Conservation (phyloP, 2,113 vertebrate genomes). For the Nyctereutes procyonoides region DNA sequence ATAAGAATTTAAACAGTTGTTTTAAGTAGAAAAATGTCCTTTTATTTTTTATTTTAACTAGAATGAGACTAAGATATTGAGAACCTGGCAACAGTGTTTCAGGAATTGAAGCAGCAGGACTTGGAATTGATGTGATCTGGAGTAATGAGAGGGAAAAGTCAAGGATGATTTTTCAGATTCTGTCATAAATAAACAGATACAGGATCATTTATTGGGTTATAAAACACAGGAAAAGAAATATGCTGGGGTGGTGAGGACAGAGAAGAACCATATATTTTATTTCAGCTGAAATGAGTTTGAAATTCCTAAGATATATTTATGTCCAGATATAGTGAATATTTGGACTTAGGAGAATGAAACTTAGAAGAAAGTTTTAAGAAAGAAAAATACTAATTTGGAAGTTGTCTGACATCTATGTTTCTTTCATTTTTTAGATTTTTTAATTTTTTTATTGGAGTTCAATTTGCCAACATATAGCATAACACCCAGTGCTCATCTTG, state of each 20-base stretch:
- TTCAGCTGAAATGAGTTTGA: background rate
- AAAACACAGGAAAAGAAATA: background rate
- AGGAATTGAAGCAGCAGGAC: background rate
- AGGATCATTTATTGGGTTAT: background rate
- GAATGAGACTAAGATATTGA: background rate
- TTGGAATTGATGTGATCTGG: background rate
- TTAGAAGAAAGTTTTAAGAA: background rate
- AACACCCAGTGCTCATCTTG: background rate
- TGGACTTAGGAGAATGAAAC: background rate
- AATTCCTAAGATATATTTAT: background rate
- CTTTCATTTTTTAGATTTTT: background rate
- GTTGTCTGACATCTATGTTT: background rate
- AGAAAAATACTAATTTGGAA: background rate
- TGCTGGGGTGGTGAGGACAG: background rate
- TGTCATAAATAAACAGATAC: background rate
- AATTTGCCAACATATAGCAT: too few relatives aligned
- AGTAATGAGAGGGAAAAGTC: background rate
- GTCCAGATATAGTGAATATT: background rate
- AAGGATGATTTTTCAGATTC: background rate
- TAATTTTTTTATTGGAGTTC: too few relatives aligned
- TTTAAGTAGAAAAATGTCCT: background rate
- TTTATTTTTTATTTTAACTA: background rate
- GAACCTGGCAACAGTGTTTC: background rate
- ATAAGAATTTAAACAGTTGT: background rate
- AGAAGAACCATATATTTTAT: background rate